Evolutionary conservation across 1,140 invertebrate genomes (phyloP).

Genomic region (Solen grandis): DNA sequence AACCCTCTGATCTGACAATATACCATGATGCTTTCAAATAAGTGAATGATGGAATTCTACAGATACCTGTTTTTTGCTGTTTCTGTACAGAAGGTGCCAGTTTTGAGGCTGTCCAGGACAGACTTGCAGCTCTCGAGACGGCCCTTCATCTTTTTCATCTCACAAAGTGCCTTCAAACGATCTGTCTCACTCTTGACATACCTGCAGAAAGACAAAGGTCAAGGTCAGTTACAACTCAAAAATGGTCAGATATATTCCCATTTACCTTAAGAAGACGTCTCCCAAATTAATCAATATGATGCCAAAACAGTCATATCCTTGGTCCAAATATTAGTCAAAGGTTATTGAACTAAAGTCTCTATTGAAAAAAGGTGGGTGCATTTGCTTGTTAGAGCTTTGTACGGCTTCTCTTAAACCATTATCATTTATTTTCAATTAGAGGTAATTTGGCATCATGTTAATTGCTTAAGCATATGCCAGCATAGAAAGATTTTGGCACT

Average conservation of each 20-base stretch:
- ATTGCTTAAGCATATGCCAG: too few relatives aligned
- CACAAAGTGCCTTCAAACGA: conserved; percentile 66
- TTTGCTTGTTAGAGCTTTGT: not conserved
- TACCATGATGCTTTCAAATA: too few relatives aligned
- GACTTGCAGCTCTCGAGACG: conserved; percentile 60
- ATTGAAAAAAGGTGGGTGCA: not conserved
- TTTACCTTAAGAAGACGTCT: too few relatives aligned
- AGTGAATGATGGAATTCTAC: too few relatives aligned
- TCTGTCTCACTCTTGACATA: conserved; percentile 73
- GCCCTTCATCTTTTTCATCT: conserved; percentile 59
- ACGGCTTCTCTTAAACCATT: not conserved
- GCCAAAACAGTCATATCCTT: too few relatives aligned
- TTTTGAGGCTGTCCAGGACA: conserved; percentile 62
- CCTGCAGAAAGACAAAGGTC: conserved; percentile 62
- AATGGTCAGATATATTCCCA: too few relatives aligned
- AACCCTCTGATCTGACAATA: too few relatives aligned
- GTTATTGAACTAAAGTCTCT: too few relatives aligned
- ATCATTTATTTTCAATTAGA: conserved; percentile 4
- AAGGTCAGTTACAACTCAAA: too few relatives aligned
- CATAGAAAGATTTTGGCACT: too few relatives aligned
- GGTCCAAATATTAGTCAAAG: too few relatives aligned
- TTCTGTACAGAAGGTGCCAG: conserved; percentile 67
- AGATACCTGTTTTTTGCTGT: conserved; percentile 57
- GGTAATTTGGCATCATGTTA: not conserved
- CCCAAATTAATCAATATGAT: too few relatives aligned